Evolutionary conservation across 1,140 invertebrate genomes (phyloP), one percentile per base, ranked within the genome.

Genomic region (Littorina saxatilis): DNA sequence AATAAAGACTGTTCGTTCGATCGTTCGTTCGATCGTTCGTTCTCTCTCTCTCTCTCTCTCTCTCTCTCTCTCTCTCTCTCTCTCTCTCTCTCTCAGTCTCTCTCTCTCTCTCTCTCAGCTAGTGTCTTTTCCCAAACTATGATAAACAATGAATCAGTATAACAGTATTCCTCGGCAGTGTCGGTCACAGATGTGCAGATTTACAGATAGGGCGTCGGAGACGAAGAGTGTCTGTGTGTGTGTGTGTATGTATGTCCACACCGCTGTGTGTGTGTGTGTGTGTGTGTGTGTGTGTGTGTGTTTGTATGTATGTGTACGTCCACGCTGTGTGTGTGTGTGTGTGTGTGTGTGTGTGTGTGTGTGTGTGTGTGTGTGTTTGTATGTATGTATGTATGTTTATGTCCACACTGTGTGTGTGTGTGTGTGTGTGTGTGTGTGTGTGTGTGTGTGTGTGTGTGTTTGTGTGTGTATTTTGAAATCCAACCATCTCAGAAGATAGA

Each of bases 41-140:
- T 66, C 29, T 32, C 61, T 32, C 32, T 68, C 66, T 39, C 66
- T 68, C 66, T 73, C 39, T 73, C 7, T 73, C 37, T 73, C 27
- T 47, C 9, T 23, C 70, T 73, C 37, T 43, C 72, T 75, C 32
- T 74, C 9, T 32, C 27, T 74, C 72, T 47, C 43, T 11, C 13
- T 74, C 15, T 50, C 72, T 52, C 32, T 29, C 43, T 52, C 5
- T 9, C 0, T 74, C 72, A 9, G 15, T 32, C 72, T n/a, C 50
- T 39, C 23, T 55, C 72, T 20, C 1, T 74, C 29, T 74, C 43
- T 29, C 72, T 35, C n/a, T 50, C 40, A 13, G 17, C 2, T 13
- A 29, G 5, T 35, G 29, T 29, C 40, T 27, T 32, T n/a, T 52
- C n/a, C 27, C n/a, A n/a, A n/a, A n/a, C n/a, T n/a, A n/a, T n/a